Evolutionary conservation across 2,888 invertebrate species (phyloP), one percentile per base, ranked within the genome.

Genomic region (Penaeus monodon): DNA sequence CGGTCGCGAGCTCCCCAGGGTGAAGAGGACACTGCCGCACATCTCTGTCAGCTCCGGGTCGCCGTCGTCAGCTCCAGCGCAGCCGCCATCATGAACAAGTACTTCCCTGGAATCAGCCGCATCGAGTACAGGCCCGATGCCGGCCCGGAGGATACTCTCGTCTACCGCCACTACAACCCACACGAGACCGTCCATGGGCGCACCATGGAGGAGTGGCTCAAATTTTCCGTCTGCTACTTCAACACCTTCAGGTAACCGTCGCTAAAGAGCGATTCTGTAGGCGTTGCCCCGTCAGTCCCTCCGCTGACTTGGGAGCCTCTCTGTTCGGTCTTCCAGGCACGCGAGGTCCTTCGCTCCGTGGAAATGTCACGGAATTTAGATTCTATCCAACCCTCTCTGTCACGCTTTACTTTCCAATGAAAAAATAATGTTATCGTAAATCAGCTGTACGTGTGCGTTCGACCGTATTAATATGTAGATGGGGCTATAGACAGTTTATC

Each of bases 131-230:
- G 93, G 91, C 94, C 93, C 64, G 93, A 93, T 92, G 93, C 94
- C 17, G 89, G 88, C 0, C 92, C 93, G 0, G 92, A 93, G 14
- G 94, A 95, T 66, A 93, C 93, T 0, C 90, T 93, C 64, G 93
- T 93, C 79, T 95, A 93, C 91, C 94, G 94, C 24, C 93, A 94
- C 91, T 95, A 95, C 92, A 94, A 94, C 91, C 92, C 93, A 4
- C 90, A 91, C 2, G 94, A 95, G 92, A 92, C 94, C 10, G 92
- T 95, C 0, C 93, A 94, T 90, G 94, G 94, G 0, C 93, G 93
- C 10, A 91, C 94, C 1, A 94, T 95, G 94, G 94, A 95, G 89
- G 95, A 95, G 29, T 95, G 95, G 95, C 92, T 95, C n/a, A 93
- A 94, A 76, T 94, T 93, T 90, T 94, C 95, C 81, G 93, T 95